Percentiles rank a stretch among this genome's conserved stretches.
phyloP scores from a whole-genome alignment of 23 tunicate genomes.

The Trididemnum nubilum region DNA sequence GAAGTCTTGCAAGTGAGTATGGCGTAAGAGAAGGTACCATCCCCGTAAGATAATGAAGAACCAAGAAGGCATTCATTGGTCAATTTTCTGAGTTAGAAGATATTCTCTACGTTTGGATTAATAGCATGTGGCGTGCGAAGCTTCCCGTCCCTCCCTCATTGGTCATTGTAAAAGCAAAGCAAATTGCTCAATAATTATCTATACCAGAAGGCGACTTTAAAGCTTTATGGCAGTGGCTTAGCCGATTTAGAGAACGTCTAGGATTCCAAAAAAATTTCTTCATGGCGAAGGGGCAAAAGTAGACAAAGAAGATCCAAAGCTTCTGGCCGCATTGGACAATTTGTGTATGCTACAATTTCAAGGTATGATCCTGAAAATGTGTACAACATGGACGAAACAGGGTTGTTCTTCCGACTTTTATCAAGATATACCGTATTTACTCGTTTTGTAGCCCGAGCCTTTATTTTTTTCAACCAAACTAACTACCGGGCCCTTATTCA shows the following conservation, averaged over 20 bases:
- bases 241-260: slow-evolving; percentile 50
- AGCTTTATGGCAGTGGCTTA: slow-evolving; percentile 55
- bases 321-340: too few species aligned
- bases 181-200: slow-evolving; percentile 51
- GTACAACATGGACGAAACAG: slow-evolving; percentile 68
- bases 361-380: slow-evolving; percentile 67
- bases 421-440: too few species aligned
- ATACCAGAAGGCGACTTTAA: slow-evolving; percentile 48
- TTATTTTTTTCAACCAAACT: too few species aligned
- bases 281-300: slow-evolving; percentile 57
- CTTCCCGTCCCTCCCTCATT: slow-evolving; percentile 47
- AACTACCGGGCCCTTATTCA: too few species aligned
- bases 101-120: slow-evolving; percentile 53
- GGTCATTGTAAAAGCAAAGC: too few species aligned
- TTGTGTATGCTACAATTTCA: slow-evolving; percentile 35
- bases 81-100: slow-evolving; percentile 39
- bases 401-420: slow-evolving; percentile 54
- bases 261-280: slow-evolving; percentile 29
- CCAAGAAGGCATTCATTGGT: slow-evolving; percentile 33
- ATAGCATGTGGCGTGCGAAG: slow-evolving; percentile 54
- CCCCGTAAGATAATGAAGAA: slow-evolving; percentile 18
- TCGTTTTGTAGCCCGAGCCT: too few species aligned
- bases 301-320: too few species aligned
- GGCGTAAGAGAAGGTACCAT: too few species aligned
- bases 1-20: too few species aligned